A percentile compares a stretch with the other conserved stretches of the same genome.
phyloP scores from a whole-genome alignment of 2,888 invertebrate genomes.

The Anarsia innoxiella region DNA sequence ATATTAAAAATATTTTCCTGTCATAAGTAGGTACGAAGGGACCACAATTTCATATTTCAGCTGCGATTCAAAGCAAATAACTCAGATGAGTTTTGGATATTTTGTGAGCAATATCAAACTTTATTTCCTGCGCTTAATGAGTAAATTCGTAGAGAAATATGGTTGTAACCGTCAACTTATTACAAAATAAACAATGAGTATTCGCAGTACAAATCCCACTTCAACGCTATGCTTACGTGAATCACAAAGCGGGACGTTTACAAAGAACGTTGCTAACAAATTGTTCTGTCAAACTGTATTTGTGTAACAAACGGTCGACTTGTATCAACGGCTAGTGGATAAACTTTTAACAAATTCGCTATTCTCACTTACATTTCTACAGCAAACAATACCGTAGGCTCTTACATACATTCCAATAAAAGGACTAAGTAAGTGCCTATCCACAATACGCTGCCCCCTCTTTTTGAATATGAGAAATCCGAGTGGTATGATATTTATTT shows the following conservation, averaged over 20 bases:
- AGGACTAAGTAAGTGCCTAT: too few species aligned
- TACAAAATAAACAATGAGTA: neutral
- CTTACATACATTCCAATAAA: too few species aligned
- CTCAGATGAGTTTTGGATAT: neutral
- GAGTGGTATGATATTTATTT: too few species aligned
- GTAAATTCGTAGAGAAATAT: neutral
- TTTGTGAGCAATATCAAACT: neutral
- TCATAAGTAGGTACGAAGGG: neutral
- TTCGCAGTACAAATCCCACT: neutral
- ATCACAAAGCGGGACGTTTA: conserved; percentile 65
- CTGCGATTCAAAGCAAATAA: neutral
- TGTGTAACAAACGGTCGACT: conserved; percentile 53
- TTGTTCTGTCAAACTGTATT: conserved; percentile 54
- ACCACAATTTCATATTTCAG: neutral
- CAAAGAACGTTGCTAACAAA: conserved; percentile 66
- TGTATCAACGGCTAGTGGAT: too few species aligned
- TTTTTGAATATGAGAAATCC: too few species aligned
- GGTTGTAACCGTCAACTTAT: neutral
- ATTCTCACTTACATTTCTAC: too few species aligned
- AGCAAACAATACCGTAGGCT: too few species aligned
- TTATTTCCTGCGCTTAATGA: neutral
- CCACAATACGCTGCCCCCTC: too few species aligned
- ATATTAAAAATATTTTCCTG: conserved; percentile 16
- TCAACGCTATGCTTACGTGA: conserved; percentile 19
- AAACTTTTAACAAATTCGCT: too few species aligned